A percentile compares a stretch with the other conserved stretches of the same genome.
Conservation (phyloP, 2,113 vertebrate genomes). For the Lycaon pictus region DNA sequence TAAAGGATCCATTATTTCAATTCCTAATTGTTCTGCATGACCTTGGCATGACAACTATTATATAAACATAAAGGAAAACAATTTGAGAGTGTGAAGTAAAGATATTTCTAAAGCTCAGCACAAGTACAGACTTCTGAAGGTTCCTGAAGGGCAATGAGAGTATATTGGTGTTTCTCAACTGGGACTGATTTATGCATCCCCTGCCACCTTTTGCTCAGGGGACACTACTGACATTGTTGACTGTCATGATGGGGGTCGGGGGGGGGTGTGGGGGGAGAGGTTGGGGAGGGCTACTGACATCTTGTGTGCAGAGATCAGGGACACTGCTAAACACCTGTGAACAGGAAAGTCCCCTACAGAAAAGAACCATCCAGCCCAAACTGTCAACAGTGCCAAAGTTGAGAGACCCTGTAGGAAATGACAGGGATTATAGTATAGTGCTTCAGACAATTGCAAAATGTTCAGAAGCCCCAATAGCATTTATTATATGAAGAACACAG, state of each 20-base stretch:
- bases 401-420: background rate
- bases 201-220: background rate
- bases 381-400: background rate
- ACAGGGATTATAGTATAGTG: background rate
- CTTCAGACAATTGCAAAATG: background rate
- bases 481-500: background rate
- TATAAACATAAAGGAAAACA: background rate
- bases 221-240: background rate
- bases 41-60: background rate
- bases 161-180: background rate
- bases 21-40: background rate
- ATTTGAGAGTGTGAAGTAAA: background rate
- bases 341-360: background rate
- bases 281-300: background rate
- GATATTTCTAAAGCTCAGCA: background rate
- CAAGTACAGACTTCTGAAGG: background rate
- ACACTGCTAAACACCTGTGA: background rate
- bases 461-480: background rate
- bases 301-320: background rate
- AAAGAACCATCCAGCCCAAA: background rate
- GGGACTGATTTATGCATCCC: background rate
- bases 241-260: background rate
- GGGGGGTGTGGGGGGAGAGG: no score
- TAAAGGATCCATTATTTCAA: background rate
- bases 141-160: background rate